Conservation (phyloP, 2,797 vertebrate genomes). For the Darevskia nairensis region DNA sequence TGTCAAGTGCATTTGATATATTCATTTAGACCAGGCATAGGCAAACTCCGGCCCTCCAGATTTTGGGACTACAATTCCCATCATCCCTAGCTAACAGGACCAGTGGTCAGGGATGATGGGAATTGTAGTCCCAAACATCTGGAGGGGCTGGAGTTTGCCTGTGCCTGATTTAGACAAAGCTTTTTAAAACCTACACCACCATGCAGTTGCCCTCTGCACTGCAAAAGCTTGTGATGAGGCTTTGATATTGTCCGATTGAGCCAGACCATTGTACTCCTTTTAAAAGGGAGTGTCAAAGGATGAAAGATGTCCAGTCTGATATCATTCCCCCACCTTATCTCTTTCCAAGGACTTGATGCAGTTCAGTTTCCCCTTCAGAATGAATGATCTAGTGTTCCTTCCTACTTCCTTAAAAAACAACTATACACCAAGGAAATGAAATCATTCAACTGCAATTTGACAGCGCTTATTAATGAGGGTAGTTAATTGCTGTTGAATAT, state of each 20-base stretch:
- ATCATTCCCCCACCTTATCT: background rate
- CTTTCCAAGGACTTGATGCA: background rate
- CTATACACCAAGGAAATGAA: background rate
- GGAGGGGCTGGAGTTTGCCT: too few species aligned
- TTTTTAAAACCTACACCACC: background rate
- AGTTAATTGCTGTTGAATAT: background rate
- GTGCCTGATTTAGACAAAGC: background rate
- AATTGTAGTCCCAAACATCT: too few species aligned
- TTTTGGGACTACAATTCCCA: too few species aligned
- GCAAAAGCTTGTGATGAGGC: background rate
- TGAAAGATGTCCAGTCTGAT: background rate
- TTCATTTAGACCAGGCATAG: too few species aligned
- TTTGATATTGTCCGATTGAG: background rate
- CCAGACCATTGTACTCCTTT: slow-evolving; percentile 14
- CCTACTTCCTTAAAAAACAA: background rate
- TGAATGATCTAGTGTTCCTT: background rate
- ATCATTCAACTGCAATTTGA: background rate
- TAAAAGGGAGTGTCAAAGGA: slow-evolving; percentile 42
- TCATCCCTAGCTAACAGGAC: too few species aligned
- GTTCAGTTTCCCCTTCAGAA: background rate
- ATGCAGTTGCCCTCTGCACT: background rate
- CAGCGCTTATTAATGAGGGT: background rate
- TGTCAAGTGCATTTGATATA: too few species aligned
- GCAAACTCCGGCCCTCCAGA: too few species aligned
- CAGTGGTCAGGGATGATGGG: too few species aligned